Evolutionary conservation across 2,888 invertebrate species (phyloP), one percentile per base, ranked within the genome.

Genomic region (Acrobasis suavella): DNA sequence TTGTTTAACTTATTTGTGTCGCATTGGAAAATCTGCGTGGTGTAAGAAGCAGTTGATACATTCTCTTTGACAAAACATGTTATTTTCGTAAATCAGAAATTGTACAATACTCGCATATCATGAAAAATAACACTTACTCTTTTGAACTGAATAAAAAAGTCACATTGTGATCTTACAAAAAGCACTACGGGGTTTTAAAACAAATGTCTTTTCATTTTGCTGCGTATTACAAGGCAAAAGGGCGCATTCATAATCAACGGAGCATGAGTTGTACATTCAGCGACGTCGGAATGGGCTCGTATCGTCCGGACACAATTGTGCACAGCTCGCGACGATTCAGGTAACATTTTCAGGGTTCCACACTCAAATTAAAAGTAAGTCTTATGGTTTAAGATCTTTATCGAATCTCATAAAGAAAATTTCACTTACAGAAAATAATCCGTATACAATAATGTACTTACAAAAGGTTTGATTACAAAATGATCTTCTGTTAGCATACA

Each of bases 201-300:
- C 46, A 61, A 46, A 66, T 56, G 16, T 60, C 42, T 22, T 61
- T 39, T 60, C 32, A 62, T 39, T 52, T 62, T 10, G 32, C 12
- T 32, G 59, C 50, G 22, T 8, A 50, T 59, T 50, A 37, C 37
- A 16, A 38, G 22, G 60, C 60, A 60, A 51, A 60, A 52, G 50
- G 38, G 8, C 14, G 38, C 50, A 42, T 52, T 60, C 60, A 38
- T 60, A 60, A 60, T 60, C 60, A 54, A 52, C 51, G 38, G 60
- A 51, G 42, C 52, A 42, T 52, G 60, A 60, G 52, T 17, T 59
- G 32, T 58, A 37, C 58, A 59, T 49, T 59, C 37, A 59, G 50
- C 46, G 58, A 49, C 8, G 32, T 59, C 14, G 46, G 42, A 58
- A 58, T 46, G 46, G 17, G 22, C 58, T 58, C 46, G 14, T 17